These are phyloP conservation scores for Rhagonycha lutea DNA, from an alignment of 2,888 invertebrate species.

Conservation along the genomic window DNA sequence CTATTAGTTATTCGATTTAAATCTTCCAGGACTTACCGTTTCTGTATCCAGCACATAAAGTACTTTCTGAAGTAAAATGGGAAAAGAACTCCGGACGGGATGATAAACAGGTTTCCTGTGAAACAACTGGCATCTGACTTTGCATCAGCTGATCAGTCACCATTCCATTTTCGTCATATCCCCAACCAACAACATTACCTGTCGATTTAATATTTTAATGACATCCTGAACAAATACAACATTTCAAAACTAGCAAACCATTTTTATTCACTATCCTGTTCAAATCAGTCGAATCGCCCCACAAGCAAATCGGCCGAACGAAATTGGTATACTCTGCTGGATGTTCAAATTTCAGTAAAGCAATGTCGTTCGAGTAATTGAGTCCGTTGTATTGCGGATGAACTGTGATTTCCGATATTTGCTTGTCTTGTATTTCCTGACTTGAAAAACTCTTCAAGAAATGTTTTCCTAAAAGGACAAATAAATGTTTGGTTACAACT, in stretches of 20 bases:
- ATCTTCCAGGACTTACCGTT: constrained; percentile 1
- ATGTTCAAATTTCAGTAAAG: constrained; percentile 59
- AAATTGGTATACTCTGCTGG: constrained; percentile 56
- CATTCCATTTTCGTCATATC: constrained; percentile 11
- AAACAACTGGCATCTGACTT: constrained; percentile 51
- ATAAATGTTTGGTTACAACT: too few relatives aligned
- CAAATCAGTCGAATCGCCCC: constrained; percentile 49
- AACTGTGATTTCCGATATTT: constrained; percentile 50
- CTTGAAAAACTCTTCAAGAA: constrained; percentile 51
- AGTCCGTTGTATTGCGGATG: constrained; percentile 53
- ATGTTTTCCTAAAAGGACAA: constrained; percentile 41
- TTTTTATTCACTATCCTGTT: too few relatives aligned
- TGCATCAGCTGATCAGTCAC: constrained; percentile 15
- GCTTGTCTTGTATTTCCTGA: constrained; percentile 55
- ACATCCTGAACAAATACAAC: background rate
- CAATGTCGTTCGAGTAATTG: constrained; percentile 58
- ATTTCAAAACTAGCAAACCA: background rate
- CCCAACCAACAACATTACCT: constrained; percentile 40
- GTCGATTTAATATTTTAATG: constrained; percentile 1
- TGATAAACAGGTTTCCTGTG: constrained; percentile 62
- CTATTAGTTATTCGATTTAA: background rate
- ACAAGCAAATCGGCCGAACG: constrained; percentile 64
- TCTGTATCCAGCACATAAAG: constrained; percentile 13
- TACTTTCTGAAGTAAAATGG: constrained; percentile 55
- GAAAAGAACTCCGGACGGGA: constrained; percentile 64